These are phyloP conservation scores for Todiramphus saurophagus DNA, from an alignment of 2,113 vertebrate genomes.

Conservation along the genomic window DNA sequence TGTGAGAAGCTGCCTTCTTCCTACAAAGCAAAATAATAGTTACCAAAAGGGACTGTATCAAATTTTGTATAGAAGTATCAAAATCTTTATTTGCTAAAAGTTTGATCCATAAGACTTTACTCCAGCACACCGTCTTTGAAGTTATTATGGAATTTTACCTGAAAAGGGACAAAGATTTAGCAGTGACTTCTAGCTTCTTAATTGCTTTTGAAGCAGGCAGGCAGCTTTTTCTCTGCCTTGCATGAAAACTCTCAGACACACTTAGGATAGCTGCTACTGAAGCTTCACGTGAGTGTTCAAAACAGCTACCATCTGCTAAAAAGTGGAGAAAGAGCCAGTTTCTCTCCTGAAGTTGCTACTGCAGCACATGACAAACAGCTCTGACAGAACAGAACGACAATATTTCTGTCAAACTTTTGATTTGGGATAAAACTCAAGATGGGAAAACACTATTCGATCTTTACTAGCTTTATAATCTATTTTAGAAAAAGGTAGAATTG, in stretches of 20 bases:
- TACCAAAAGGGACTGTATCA: background rate
- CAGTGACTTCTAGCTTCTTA: background rate
- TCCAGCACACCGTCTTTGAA: background rate
- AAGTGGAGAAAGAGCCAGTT: background rate
- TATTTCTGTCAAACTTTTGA: background rate
- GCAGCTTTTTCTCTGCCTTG: background rate
- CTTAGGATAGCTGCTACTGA: background rate
- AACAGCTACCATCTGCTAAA: conserved; percentile 17
- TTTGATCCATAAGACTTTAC: background rate
- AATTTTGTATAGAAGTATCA: background rate
- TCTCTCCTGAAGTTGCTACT: background rate
- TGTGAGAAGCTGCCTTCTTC: background rate
- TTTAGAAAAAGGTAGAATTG: background rate
- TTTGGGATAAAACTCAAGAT: background rate
- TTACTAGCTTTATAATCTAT: background rate
- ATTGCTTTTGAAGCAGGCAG: background rate
- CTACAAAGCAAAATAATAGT: background rate
- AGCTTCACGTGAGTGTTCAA: background rate
- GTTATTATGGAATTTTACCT: background rate
- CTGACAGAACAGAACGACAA: background rate
- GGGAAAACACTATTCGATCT: background rate
- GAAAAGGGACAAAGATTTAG: background rate
- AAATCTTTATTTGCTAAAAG: background rate
- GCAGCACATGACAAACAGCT: background rate
- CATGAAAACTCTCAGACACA: background rate